Evolutionary conservation across 2,113 vertebrate genomes (phyloP), one percentile per base, ranked within the genome.

Genomic region (Monarcha castaneiventris): DNA sequence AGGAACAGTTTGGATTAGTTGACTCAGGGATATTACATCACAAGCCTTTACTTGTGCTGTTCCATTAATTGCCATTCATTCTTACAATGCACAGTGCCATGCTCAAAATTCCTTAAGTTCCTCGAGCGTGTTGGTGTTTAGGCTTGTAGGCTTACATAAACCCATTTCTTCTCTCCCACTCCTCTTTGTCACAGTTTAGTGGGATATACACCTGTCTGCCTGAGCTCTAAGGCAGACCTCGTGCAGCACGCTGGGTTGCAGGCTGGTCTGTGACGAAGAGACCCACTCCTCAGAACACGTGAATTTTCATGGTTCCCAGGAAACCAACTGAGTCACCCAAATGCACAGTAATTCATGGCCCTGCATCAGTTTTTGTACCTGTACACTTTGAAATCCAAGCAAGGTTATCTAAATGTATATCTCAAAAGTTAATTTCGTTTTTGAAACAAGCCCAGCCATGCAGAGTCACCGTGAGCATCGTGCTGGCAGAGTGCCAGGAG

Each of bases 381-480:
- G 46, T 25, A 78, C 33, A 9, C 26, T 84, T 21, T 22, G 59
- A 77, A 92, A 74, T 39, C 63, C 43, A 80, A 92, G 74, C 20
- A 71, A 73, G 49, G 41, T 26, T 90, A 51, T 86, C 46, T 3
- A 58, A 85, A 30, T 12, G 35, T 8, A 18, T 14, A 26, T 30
- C n/a, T 82, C 82, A 44, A n/a, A 86, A 94, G 80, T 33, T 33
- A 46, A 85, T 76, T 72, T 85, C 15, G 41, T 26, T 48, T 74
- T 76, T 58, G 52, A 82, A 43, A 30, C 49, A 48, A 73, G 11
- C 55, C 77, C 75, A 59, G 71, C 74, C 22, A 9, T 26, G 67
- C 78, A 83, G 77, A 49, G 37, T 39, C 23, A 8, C 62, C 15
- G 69, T 2, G 10, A 81, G 59, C 32, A 51, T 29, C 0, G 0